These are phyloP conservation scores for Nezara viridula DNA, from an alignment of 2,888 invertebrate genomes.

Conservation along the genomic window DNA sequence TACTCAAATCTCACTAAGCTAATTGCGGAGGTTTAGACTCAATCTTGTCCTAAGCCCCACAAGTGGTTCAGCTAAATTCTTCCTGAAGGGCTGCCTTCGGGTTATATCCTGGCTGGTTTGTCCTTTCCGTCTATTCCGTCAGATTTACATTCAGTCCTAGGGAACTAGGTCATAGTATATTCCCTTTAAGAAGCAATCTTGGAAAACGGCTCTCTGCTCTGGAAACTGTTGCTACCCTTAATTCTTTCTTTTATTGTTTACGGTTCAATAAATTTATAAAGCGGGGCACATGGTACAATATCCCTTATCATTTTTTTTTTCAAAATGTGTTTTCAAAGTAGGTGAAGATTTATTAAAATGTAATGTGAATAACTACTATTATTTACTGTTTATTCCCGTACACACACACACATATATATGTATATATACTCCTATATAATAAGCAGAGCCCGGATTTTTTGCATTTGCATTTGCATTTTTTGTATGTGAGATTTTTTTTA, in stretches of 20 bases:
- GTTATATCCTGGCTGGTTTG: not conserved
- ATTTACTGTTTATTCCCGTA: too few relatives aligned
- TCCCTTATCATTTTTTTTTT: not conserved
- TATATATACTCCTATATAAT: too few relatives aligned
- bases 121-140: not conserved
- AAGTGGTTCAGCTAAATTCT: not conserved
- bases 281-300: too few relatives aligned
- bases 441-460: too few relatives aligned
- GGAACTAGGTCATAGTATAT: not conserved
- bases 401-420: too few relatives aligned
- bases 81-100: not conserved
- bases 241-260: not conserved
- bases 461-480: too few relatives aligned
- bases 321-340: too few relatives aligned
- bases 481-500: too few relatives aligned
- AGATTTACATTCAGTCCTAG: constrained; percentile 19
- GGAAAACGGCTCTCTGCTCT: not conserved
- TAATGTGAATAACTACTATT: too few relatives aligned
- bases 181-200: not conserved
- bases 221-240: not conserved
- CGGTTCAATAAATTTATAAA: not conserved
- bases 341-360: too few relatives aligned
- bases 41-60: not conserved
- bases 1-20: not conserved
- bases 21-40: not conserved